These are phyloP conservation scores for Lithobates pipiens DNA, from an alignment of 2,797 vertebrate genomes.

Conservation along the genomic window DNA sequence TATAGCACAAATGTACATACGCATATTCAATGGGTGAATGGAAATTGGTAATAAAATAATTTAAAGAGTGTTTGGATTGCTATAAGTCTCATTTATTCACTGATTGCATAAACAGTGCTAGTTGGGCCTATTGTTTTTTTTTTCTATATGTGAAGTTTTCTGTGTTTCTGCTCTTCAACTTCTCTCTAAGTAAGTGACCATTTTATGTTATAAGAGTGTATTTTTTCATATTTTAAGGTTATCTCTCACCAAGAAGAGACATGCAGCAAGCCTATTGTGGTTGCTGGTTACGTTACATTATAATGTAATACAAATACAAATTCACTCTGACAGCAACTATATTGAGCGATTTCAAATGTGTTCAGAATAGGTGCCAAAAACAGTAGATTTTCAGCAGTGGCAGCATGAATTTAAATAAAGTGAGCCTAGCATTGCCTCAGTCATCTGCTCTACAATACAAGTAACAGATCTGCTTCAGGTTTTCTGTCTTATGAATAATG, in stretches of 20 bases:
- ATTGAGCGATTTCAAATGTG: neutral
- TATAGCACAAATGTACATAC: conserved; percentile 43
- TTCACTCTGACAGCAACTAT: neutral
- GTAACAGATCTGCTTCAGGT: too few relatives aligned
- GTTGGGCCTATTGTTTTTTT: neutral
- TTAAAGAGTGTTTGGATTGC: conserved; percentile 9
- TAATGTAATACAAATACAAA: too few relatives aligned
- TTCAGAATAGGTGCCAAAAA: neutral
- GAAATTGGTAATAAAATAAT: conserved; percentile 43
- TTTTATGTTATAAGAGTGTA: neutral
- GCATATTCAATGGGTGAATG: conserved; percentile 11
- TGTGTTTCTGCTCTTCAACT: neutral
- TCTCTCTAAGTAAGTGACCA: neutral
- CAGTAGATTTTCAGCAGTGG: neutral
- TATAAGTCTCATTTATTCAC: conserved; percentile 39
- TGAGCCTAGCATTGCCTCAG: neutral
- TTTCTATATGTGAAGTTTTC: neutral
- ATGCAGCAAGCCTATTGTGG: neutral
- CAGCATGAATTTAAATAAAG: neutral
- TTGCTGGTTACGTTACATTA: neutral
- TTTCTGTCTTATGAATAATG: too few relatives aligned
- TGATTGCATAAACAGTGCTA: conserved; percentile 4
- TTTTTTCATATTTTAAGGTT: too few relatives aligned
- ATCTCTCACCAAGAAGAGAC: neutral
- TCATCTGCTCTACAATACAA: too few relatives aligned